Evolutionary conservation across 2,888 invertebrate species (phyloP).

Genomic region (Odiellus spinosus): DNA sequence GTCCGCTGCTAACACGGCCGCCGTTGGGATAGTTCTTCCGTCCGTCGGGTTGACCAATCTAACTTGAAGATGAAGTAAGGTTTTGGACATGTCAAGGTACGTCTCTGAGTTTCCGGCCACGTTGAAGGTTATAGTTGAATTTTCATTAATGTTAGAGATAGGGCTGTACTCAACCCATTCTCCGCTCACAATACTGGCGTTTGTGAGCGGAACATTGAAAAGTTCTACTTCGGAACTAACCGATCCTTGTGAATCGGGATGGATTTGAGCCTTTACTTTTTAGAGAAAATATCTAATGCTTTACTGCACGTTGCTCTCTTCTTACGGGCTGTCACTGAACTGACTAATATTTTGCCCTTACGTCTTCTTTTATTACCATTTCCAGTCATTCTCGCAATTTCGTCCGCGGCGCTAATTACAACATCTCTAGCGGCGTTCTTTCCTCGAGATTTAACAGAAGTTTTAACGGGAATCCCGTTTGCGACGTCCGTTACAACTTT

Average conservation of each 20-base stretch:
- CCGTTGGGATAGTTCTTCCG: slow-evolving; percentile 5
- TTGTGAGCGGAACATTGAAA: not conserved
- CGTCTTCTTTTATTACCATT: too few species aligned
- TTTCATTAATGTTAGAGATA: slow-evolving; percentile 7
- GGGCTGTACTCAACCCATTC: slow-evolving; percentile 9
- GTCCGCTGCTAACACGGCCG: too few species aligned
- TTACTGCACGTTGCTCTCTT: too few species aligned
- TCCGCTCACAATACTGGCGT: slow-evolving; percentile 5
- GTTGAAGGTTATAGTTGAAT: slow-evolving; percentile 6
- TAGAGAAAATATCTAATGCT: not conserved
- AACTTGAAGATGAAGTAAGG: slow-evolving; percentile 5
- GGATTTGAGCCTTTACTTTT: not conserved
- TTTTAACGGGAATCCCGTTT: slow-evolving; percentile 1
- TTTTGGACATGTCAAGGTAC: slow-evolving; percentile 2
- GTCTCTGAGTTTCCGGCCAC: slow-evolving; percentile 6
- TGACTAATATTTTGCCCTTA: too few species aligned
- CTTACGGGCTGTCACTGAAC: too few species aligned
- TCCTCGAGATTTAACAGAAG: not conserved
- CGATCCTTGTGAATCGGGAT: slow-evolving; percentile 1
- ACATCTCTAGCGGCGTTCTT: slow-evolving; percentile 3
- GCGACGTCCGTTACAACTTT: slow-evolving; percentile 6
- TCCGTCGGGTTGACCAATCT: slow-evolving; percentile 6
- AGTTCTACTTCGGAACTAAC: slow-evolving; percentile 7
- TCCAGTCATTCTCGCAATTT: too few species aligned
- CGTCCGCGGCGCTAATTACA: too few species aligned